Evolutionary conservation across 2,113 vertebrate genomes (phyloP), one percentile per base, ranked within the genome.

Genomic region (Corythornis cristatus): DNA sequence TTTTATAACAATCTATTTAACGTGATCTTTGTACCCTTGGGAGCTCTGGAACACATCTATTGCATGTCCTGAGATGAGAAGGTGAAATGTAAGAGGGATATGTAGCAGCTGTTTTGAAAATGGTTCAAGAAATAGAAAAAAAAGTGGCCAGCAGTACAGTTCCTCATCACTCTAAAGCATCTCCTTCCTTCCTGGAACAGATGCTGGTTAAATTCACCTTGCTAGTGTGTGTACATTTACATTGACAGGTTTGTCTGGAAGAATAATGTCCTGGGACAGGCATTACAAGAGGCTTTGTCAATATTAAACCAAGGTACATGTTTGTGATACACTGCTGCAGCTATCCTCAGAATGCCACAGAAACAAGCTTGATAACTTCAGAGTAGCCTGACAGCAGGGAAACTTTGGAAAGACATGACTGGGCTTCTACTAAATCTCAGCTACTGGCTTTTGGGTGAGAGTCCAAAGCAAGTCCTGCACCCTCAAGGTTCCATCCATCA

Each of bases 71-170:
- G 64, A 94, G 86, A 81, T 74, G 72, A 91, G 80, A 91, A n/a
- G 75, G 86, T 88, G 62, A 95, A 95, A 93, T 62, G 16, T 72
- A 95, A 66, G 79, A 94, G 58, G 50, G 94, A 86, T 91, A 91
- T 51, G 53, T 73, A 86, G 86, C 86, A 96, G 85, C 83, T 96
- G 83, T 35, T 96, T 95, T 66, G 88, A 96, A 97, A 93, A 79
- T 5, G 45, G 51, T 85, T 95, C 92, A 95, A 78, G 78, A 88
- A 93, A 95, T 65, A 93, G 90, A 93, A 85, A 85, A 64, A 67
- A 68, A 86, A 70, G 54, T 78, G 33, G 50, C 50, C 89, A 73
- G 33, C 25, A 54, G 56, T 73, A 88, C 35, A 28, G 60, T 90
- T 94, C 35, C 25, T 23, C 62, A 51, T 72, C 76, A 71, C 80